Base-by-base conservation (phyloP, 64 coral and sea anemone genomes). In the Orbicella faveolata region DNA sequence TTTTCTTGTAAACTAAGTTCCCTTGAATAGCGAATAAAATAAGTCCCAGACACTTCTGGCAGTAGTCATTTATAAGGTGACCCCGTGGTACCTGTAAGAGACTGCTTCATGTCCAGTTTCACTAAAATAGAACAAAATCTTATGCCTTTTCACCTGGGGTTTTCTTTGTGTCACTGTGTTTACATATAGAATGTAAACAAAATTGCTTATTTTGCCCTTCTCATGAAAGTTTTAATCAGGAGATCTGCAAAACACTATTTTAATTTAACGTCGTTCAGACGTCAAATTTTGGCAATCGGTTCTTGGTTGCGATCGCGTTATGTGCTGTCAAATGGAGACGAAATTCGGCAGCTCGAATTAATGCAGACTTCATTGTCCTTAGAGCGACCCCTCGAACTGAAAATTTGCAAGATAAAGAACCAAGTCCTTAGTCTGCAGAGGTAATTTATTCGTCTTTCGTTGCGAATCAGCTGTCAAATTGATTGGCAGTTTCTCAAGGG, bases 371-470 rank as follows among this genome's bases (percentile, higher is more conserved):
- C 12, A 13, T 63, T 61, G 2, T 63, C 4, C 17, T 66, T 65
- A 19, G 16, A 36, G 33, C 57, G 86, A 57, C 6, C 52, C 10
- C 52, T 14, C 76, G 65, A 75, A 25, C 25, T 20, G 63, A 17
- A 75, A 78, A 88, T 59, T 61, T 66, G 73, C 75, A 76, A 61
- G 34, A 37, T 76, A 87, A 87, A 73, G 53, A 30, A 9, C 68
- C 21, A 87, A 74, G 54, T 76, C 69, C 35, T 77, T 59, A 76
- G 73, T 78, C 73, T 88, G 73, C 26, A n/a, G 17, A 16, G 73
- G 19, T 88, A 78, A 88, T 88, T 76, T 76, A 88, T 78, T 78
- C 75, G 73, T 88, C 87, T 88, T 61, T 78, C 36, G 17, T 63
- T 26, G 52, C 37, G 54, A 76, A 76, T 88, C 36, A 76, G 73